A percentile compares a stretch with the other conserved stretches of the same genome.
phyloP scores from a whole-genome alignment of 2,888 invertebrate species.

The Phytoseiulus persimilis region DNA sequence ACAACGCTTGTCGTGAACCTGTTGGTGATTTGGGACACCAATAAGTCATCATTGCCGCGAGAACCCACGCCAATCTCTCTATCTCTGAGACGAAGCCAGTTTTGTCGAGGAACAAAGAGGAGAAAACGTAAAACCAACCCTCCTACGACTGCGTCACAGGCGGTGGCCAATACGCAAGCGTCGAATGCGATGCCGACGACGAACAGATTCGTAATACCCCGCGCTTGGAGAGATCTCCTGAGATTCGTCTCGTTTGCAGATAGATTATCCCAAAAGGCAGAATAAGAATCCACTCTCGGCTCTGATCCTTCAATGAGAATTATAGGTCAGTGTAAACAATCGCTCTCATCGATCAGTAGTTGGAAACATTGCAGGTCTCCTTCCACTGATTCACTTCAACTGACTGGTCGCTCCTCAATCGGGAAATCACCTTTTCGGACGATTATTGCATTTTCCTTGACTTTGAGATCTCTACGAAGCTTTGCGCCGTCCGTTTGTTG shows the following conservation, averaged over 20 bases:
- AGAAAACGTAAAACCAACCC: neutral
- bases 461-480: conserved; percentile 77
- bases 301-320: conserved; percentile 63
- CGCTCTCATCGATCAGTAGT: too few species aligned
- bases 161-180: conserved; percentile 67
- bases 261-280: conserved; percentile 96
- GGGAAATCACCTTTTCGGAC: conserved; percentile 60
- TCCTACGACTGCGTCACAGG: conserved; percentile 42
- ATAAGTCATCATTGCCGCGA: too few species aligned
- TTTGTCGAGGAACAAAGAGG: too few species aligned
- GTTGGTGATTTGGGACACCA: too few species aligned
- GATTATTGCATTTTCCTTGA: conserved; percentile 60
- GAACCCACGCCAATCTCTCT: too few species aligned
- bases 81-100: too few species aligned
- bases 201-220: conserved; percentile 79
- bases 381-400: neutral
- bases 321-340: neutral
- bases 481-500: conserved; percentile 92
- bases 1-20: conserved; percentile 6
- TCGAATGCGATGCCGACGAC: conserved; percentile 91
- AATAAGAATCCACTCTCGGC: conserved; percentile 91
- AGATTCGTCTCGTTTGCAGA: conserved; percentile 77
- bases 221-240: conserved; percentile 66
- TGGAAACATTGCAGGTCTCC: too few species aligned
- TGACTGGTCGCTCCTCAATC: too few species aligned